phyloP scores from a whole-genome alignment of 2,797 vertebrate genomes.

The Cyclura pinguis region DNA sequence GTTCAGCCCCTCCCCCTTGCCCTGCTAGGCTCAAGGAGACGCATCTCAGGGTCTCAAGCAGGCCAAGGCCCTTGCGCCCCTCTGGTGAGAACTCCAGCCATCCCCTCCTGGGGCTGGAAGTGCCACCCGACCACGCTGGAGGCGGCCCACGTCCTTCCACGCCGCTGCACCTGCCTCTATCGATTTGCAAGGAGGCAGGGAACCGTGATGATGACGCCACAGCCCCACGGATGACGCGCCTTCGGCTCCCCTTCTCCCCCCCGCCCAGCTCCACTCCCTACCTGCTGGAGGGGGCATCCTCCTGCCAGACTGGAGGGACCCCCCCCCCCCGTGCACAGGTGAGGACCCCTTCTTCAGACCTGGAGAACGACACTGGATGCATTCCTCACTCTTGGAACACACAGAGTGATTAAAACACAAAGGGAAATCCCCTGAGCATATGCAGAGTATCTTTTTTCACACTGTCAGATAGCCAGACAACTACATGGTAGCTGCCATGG shows the following conservation, averaged over 20 bases:
- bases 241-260: background rate
- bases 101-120: background rate
- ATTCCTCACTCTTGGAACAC: background rate
- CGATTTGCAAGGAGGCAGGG: background rate
- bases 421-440: background rate
- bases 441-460: background rate
- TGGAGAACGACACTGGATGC: background rate
- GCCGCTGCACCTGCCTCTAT: background rate
- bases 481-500: background rate
- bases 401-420: background rate
- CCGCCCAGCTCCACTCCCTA: too few relatives aligned
- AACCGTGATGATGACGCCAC: too few relatives aligned
- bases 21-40: background rate
- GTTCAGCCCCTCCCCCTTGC: background rate
- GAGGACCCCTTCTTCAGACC: accelerated
- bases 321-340: background rate
- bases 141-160: background rate
- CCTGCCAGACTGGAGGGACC: too few relatives aligned
- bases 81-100: background rate
- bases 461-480: background rate
- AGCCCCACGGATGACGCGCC: too few relatives aligned
- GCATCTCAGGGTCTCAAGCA: background rate
- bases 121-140: accelerated
- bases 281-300: too few relatives aligned
- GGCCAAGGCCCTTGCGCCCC: background rate